Evolutionary conservation across 2,888 invertebrate species (phyloP).

Genomic region (Lydus trimaculatus): DNA sequence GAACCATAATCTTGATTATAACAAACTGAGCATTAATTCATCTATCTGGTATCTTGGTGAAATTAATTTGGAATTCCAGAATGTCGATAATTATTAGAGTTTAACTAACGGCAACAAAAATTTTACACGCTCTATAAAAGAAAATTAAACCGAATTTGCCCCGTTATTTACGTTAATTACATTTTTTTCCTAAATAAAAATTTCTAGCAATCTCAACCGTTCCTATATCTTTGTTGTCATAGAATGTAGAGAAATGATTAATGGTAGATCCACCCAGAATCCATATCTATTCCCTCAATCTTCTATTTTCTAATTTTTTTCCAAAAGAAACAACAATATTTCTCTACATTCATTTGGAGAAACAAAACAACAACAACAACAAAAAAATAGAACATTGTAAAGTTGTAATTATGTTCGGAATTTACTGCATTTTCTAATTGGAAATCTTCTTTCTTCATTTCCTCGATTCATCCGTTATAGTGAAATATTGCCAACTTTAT

Average conservation of each 20-base stretch:
- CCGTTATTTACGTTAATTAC: neutral
- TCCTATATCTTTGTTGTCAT: too few relatives aligned
- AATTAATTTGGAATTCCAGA: neutral
- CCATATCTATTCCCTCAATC: neutral
- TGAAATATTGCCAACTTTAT: neutral
- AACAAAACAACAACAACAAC: too few relatives aligned
- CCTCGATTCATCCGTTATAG: slow-evolving; percentile 3
- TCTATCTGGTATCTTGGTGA: neutral
- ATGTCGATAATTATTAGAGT: neutral
- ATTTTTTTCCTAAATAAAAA: neutral
- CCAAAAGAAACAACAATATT: neutral
- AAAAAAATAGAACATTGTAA: neutral
- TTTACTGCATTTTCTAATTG: slow-evolving; percentile 5
- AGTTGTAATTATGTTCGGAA: neutral
- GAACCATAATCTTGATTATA: neutral
- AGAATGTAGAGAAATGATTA: neutral
- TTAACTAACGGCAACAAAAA: neutral
- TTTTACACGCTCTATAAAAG: neutral
- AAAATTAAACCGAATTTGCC: neutral
- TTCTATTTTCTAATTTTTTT: neutral
- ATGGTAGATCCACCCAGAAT: neutral
- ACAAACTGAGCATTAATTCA: neutral
- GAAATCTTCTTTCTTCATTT: slow-evolving; percentile 8
- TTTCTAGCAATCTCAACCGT: neutral
- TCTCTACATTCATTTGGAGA: neutral